A percentile compares a stretch with the other conserved stretches of the same genome.
Evolutionary conservation across 2,113 vertebrate species (phyloP).

Genomic region (Triplophysa siluroides): DNA sequence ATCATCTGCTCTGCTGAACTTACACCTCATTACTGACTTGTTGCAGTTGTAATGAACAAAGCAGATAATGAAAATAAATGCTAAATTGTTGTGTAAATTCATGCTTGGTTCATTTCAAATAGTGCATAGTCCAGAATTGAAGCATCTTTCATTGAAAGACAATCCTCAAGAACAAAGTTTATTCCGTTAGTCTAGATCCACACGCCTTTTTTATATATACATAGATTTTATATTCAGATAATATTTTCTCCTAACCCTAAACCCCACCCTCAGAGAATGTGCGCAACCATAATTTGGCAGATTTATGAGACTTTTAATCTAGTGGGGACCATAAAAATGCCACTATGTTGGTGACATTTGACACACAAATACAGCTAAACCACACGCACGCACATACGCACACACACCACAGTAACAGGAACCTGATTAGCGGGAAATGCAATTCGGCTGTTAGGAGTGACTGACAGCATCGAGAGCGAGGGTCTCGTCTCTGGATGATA

Average conservation of each 20-base stretch:
- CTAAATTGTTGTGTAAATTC: too few relatives aligned
- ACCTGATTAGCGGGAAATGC: conserved; percentile 72
- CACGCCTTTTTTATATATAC: conserved; percentile 18
- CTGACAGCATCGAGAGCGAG: conserved; percentile 61
- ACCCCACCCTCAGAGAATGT: too few relatives aligned
- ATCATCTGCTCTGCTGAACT: conserved; percentile 8
- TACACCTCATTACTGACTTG: conserved; percentile 15
- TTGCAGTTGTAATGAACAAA: conserved; percentile 24
- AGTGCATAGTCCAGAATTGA: not conserved
- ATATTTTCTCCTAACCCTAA: too few relatives aligned
- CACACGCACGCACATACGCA: not conserved
- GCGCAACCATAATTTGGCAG: too few relatives aligned
- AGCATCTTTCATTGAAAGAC: not conserved
- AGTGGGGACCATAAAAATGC: too few relatives aligned
- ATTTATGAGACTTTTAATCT: too few relatives aligned
- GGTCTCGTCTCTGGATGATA: conserved; percentile 64
- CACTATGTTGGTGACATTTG: too few relatives aligned
- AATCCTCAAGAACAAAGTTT: conserved; percentile 34
- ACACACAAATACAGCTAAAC: too few relatives aligned
- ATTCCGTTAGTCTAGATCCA: conserved; percentile 34
- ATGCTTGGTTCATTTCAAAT: too few relatives aligned
- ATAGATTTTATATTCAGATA: not conserved
- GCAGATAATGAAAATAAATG: not conserved
- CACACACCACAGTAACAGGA: conserved; percentile 51
- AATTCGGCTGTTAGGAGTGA: conserved; percentile 59